Conservation (phyloP, 2,797 vertebrate genomes). For the Vireo griseus region DNA sequence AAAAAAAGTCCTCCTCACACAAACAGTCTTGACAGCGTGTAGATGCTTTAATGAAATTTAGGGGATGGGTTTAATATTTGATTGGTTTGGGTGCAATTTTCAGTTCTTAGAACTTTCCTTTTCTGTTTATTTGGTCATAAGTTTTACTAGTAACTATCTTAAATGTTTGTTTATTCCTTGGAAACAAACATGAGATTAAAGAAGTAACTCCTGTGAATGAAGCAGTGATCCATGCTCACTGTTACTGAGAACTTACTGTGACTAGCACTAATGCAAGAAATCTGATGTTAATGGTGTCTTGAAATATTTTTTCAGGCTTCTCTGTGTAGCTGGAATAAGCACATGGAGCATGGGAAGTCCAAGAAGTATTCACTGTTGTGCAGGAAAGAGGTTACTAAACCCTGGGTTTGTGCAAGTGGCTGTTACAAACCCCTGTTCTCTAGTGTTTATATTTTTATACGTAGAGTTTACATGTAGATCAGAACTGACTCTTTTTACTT, state of each 20-base stretch:
- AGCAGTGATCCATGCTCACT: neutral
- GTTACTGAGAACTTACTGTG: neutral
- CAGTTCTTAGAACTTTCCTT: neutral
- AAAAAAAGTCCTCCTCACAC: neutral
- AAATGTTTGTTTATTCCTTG: neutral
- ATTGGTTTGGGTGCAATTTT: neutral
- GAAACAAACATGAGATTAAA: neutral
- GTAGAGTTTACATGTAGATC: neutral
- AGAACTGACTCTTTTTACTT: neutral
- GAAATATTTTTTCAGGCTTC: constrained; percentile 1
- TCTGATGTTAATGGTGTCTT: neutral
- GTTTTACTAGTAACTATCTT: constrained; percentile 7
- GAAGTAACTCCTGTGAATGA: neutral
- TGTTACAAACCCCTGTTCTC: neutral
- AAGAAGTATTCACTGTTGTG: neutral
- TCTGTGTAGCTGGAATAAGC: neutral
- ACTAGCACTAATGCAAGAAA: neutral
- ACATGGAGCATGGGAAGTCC: neutral
- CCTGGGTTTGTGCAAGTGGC: neutral
- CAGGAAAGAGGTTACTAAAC: neutral
- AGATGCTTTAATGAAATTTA: neutral
- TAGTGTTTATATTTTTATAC: neutral
- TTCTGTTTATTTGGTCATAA: neutral
- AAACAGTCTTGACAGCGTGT: neutral
- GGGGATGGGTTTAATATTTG: neutral